Conservation (phyloP, 2,888 invertebrate genomes). For the Pegoplata infirma region DNA sequence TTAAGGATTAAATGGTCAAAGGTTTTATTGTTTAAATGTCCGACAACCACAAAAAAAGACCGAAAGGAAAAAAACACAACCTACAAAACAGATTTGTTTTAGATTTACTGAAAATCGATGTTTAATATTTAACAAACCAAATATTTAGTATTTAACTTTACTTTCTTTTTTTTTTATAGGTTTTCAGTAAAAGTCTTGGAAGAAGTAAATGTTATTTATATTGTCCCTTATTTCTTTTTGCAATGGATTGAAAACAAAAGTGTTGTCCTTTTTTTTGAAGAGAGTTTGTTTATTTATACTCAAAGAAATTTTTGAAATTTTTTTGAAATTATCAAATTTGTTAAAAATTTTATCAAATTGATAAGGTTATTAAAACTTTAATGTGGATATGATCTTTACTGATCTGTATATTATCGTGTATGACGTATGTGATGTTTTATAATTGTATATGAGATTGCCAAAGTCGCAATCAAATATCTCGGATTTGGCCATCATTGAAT, state of each 20-base stretch:
- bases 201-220: conserved; percentile 32
- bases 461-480: no score
- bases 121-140: conserved; percentile 45
- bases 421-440: no score
- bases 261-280: conserved; percentile 15
- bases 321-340: no score
- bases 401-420: no score
- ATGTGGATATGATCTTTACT: no score
- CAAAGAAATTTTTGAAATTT: no score
- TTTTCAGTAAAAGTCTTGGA: not conserved
- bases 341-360: no score
- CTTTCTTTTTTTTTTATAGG: not conserved
- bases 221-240: conserved; percentile 11
- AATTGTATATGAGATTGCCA: no score
- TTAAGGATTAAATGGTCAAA: conserved; percentile 43
- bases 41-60: not conserved
- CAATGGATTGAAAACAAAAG: conserved; percentile 7
- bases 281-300: no score
- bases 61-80: not conserved
- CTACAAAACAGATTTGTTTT: conserved; percentile 43
- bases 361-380: no score
- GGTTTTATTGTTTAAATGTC: conserved; percentile 13
- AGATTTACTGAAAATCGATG: conserved; percentile 45
- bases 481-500: no score
- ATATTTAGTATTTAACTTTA: conserved; percentile 8